Percentiles rank a stretch among this genome's conserved stretches.
Evolutionary conservation across 1,140 invertebrate species (phyloP).

Genomic region (Hycleus phaleratus): DNA sequence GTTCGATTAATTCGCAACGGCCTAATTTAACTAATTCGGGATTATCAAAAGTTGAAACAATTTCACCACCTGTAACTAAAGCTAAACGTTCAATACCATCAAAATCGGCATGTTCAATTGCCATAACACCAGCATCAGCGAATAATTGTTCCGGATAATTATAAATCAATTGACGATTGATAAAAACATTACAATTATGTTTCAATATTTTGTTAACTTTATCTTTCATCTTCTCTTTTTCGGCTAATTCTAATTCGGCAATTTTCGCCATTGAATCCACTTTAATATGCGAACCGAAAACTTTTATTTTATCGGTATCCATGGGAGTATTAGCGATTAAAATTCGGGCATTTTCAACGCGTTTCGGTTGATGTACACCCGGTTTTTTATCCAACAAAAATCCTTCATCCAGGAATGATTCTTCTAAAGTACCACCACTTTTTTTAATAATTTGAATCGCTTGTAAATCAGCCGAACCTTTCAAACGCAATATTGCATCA

Average conservation of each 20-base stretch:
- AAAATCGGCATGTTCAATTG: conserved; percentile 99
- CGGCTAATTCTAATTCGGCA: conserved; percentile 93
- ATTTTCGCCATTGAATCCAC: conserved; percentile 98
- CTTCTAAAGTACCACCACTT: conserved; percentile 80
- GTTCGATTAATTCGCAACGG: conserved; percentile 88
- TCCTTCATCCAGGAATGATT: conserved; percentile 97
- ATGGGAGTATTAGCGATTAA: conserved; percentile 99
- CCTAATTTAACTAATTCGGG: conserved; percentile 90
- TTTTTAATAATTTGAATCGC: conserved; percentile 99
- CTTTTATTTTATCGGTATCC: conserved; percentile 99
- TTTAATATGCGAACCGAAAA: conserved; percentile 96
- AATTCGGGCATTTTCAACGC: conserved; percentile 89
- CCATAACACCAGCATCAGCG: conserved; percentile 97
- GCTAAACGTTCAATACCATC: conserved; percentile 97
- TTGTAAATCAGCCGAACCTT: conserved; percentile 87
- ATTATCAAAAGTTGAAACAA: conserved; percentile 96
- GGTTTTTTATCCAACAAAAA: conserved; percentile 97
- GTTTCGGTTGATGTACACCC: conserved; percentile 81
- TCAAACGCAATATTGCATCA: conserved; percentile 88
- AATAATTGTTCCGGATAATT: conserved; percentile 99
- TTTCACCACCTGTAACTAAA: conserved; percentile 96
- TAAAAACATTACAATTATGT: conserved; percentile 97
- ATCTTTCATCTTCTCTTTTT: conserved; percentile 99
- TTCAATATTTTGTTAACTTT: conserved; percentile 96
- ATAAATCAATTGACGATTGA: conserved; percentile 99